Evolutionary conservation across 1,140 invertebrate genomes (phyloP).

Genomic region (Drosophila neocordata): DNA sequence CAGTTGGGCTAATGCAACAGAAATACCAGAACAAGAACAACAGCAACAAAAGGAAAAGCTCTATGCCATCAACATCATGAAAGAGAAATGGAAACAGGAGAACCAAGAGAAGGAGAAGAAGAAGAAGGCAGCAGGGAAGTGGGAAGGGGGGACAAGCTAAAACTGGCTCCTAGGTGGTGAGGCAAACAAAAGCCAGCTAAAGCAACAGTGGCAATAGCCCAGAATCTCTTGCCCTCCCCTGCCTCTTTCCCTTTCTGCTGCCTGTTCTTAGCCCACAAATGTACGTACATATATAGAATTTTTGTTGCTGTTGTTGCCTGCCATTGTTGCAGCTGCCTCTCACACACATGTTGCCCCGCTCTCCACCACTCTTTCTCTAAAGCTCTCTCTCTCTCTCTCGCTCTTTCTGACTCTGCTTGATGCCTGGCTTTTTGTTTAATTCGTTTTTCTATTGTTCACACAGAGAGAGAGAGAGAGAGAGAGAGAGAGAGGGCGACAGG

Average conservation of each 20-base stretch:
- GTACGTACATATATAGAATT: conserved; percentile 42
- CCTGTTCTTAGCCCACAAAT: conserved; percentile 13
- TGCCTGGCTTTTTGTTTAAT: conserved; percentile 76
- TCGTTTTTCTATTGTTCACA: conserved; percentile 77
- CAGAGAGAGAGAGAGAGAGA: conserved; percentile 5
- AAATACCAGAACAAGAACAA: conserved; percentile 57
- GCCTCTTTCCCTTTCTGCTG: conserved; percentile 13
- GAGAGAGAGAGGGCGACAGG: not conserved
- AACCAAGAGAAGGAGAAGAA: not conserved
- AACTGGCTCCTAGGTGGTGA: conserved; percentile 25
- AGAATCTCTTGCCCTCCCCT: conserved; percentile 15
- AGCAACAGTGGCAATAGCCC: conserved; percentile 56
- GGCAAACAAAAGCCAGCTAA: conserved; percentile 75
- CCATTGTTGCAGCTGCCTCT: conserved; percentile 68
- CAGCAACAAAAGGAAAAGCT: conserved; percentile 15
- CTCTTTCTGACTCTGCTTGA: not conserved
- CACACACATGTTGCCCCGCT: conserved; percentile 19
- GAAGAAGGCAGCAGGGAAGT: too few relatives aligned
- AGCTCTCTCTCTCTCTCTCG: conserved; percentile 31
- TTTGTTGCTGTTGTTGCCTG: conserved; percentile 56
- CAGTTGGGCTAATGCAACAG: conserved; percentile 58
- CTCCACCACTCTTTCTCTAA: conserved; percentile 43
- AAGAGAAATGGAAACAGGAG: not conserved
- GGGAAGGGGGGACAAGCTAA: not conserved
- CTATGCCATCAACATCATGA: conserved; percentile 22